These are phyloP conservation scores for Cheilosia vulpina DNA, from an alignment of 2,888 invertebrate genomes.

Conservation along the genomic window DNA sequence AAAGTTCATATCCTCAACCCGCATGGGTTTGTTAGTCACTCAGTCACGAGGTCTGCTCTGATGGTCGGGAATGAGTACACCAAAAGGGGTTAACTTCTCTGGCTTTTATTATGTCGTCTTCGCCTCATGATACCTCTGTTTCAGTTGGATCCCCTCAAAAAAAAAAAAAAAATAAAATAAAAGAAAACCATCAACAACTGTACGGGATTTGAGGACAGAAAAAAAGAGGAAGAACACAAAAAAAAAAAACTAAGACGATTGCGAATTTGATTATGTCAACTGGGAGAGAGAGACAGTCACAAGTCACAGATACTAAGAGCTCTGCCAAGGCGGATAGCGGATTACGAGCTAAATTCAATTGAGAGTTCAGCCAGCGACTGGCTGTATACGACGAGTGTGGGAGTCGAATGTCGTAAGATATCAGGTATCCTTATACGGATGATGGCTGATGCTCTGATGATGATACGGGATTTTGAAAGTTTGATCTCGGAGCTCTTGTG, in stretches of 20 bases:
- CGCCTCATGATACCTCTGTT: constrained; percentile 48
- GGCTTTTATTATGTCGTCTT: constrained; percentile 54
- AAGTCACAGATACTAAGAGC: constrained; percentile 53
- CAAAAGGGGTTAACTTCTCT: constrained; percentile 59
- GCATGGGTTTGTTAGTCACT: constrained; percentile 39
- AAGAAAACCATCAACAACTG: constrained; percentile 9
- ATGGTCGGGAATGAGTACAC: constrained; percentile 7
- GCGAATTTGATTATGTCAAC: constrained; percentile 66
- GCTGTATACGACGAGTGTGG: background rate
- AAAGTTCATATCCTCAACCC: constrained; percentile 47
- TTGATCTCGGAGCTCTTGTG: constrained; percentile 45
- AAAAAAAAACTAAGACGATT: constrained; percentile 59
- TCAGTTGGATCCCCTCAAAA: constrained; percentile 10
- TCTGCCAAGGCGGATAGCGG: constrained; percentile 22
- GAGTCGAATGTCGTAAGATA: constrained; percentile 70
- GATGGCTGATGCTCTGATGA: constrained; percentile 38
- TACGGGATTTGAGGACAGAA: constrained; percentile 27
- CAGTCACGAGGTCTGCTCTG: constrained; percentile 26
- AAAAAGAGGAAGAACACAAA: no score
- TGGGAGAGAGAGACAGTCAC: constrained; percentile 16
- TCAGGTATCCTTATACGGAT: constrained; percentile 40
- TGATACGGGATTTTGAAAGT: constrained; percentile 62
- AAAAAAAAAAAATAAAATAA: constrained; percentile 12
- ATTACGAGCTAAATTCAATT: constrained; percentile 68
- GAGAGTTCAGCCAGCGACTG: constrained; percentile 57